Percentiles rank a stretch among this genome's conserved stretches.
These are phyloP conservation scores for Nycticebus coucang DNA, from an alignment of 2,113 vertebrate species.

Conservation along the genomic window DNA sequence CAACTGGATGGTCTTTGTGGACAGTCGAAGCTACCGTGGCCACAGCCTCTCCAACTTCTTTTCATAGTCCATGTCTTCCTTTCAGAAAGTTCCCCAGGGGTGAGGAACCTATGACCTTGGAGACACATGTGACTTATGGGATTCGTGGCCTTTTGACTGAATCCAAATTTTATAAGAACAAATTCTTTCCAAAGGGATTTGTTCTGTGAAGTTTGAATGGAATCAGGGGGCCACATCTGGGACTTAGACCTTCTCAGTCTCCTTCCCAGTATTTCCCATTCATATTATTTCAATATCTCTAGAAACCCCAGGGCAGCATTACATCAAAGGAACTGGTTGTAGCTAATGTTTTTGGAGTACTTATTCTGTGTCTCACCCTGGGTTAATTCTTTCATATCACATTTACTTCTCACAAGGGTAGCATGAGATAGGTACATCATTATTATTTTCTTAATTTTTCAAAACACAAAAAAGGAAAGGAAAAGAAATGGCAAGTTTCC, in stretches of 20 bases:
- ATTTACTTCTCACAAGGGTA: not conserved
- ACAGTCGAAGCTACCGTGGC: not conserved
- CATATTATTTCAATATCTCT: not conserved
- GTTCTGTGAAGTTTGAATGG: too few relatives aligned
- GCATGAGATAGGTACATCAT: not conserved
- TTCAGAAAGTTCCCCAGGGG: not conserved
- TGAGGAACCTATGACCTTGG: too few relatives aligned
- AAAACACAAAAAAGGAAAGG: not conserved
- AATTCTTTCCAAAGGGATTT: too few relatives aligned
- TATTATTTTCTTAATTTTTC: not conserved
- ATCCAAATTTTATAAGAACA: too few relatives aligned
- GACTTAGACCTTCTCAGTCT: not conserved
- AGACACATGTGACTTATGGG: too few relatives aligned
- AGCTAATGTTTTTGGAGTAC: not conserved
- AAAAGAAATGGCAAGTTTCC: not conserved
- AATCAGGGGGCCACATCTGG: too few relatives aligned
- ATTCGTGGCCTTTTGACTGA: too few relatives aligned
- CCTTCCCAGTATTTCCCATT: not conserved
- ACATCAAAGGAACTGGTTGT: not conserved
- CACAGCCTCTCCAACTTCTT: not conserved
- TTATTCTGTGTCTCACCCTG: not conserved
- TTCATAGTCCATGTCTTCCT: not conserved
- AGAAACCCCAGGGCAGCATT: not conserved
- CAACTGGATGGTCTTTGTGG: not conserved
- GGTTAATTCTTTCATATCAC: not conserved